Evolutionary conservation across 2,888 invertebrate species (phyloP).

Genomic region (Mimas tiliae): DNA sequence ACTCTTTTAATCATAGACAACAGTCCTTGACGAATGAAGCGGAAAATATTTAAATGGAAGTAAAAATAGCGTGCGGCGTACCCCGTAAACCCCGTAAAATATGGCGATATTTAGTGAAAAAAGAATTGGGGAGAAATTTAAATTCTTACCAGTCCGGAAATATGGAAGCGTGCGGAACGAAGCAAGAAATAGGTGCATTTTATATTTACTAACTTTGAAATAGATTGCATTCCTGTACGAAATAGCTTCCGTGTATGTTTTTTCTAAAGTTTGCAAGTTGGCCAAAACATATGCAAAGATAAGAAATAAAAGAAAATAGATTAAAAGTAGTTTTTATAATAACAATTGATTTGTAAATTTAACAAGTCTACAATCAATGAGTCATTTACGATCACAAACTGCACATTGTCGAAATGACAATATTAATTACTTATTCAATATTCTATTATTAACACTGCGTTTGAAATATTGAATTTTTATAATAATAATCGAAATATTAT

Average conservation of each 20-base stretch:
- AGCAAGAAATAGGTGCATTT: slow-evolving; percentile 54
- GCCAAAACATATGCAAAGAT: too few relatives aligned
- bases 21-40: slow-evolving; percentile 79
- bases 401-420: too few relatives aligned
- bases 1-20: slow-evolving; percentile 42
- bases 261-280: not conserved
- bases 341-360: too few relatives aligned
- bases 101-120: slow-evolving; percentile 67
- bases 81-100: slow-evolving; percentile 71
- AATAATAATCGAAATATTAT: too few relatives aligned
- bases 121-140: slow-evolving; percentile 65
- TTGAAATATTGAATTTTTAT: not conserved
- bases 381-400: too few relatives aligned
- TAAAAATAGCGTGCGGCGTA: slow-evolving; percentile 78
- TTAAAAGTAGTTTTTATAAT: too few relatives aligned
- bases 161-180: slow-evolving; percentile 67
- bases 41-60: slow-evolving; percentile 83
- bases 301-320: too few relatives aligned
- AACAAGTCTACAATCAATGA: too few relatives aligned
- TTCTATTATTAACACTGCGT: not conserved
- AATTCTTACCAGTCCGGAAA: slow-evolving; percentile 71
- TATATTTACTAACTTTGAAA: slow-evolving; percentile 64
- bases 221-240: slow-evolving; percentile 53
- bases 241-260: slow-evolving; percentile 39
- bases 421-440: not conserved